Evolutionary conservation across 2,113 vertebrate genomes (phyloP).

Genomic region (Cisticola juncidis): DNA sequence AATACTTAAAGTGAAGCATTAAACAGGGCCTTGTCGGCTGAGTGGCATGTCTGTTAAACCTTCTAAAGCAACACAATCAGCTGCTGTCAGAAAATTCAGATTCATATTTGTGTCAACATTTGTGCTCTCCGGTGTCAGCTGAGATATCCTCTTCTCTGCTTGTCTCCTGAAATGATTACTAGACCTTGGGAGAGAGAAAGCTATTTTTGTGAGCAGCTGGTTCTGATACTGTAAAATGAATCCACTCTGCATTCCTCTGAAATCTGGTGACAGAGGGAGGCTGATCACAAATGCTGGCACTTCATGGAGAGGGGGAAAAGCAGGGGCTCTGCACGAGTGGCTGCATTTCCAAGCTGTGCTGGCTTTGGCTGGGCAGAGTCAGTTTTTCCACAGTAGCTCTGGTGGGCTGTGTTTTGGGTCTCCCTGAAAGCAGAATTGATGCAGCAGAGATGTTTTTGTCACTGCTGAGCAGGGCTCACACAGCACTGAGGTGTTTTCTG

Average conservation of each 20-base stretch:
- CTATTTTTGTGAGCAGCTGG: constrained; percentile 35
- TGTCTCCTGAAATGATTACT: constrained; percentile 55
- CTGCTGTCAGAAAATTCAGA: constrained; percentile 58
- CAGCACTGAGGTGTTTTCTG: neutral
- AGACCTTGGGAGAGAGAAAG: constrained; percentile 33
- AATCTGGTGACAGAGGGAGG: neutral
- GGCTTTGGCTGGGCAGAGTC: neutral
- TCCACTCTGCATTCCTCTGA: neutral
- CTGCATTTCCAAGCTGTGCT: neutral
- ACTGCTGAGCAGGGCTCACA: neutral
- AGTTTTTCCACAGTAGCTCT: neutral
- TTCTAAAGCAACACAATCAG: constrained; percentile 59
- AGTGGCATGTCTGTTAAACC: constrained; percentile 66
- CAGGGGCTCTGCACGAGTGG: fast-evolving
- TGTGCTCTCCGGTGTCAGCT: constrained; percentile 42
- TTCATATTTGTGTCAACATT: constrained; percentile 68
- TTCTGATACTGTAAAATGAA: constrained; percentile 29
- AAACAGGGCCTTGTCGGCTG: constrained; percentile 36
- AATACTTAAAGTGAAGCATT: constrained; percentile 56
- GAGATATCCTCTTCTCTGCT: constrained; percentile 33
- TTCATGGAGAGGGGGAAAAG: neutral
- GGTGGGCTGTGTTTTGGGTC: neutral
- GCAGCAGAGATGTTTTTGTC: neutral
- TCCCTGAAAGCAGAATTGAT: neutral
- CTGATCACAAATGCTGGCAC: neutral